These are phyloP conservation scores for Ligdia adustata DNA, from an alignment of 2,888 invertebrate species.

Conservation along the genomic window DNA sequence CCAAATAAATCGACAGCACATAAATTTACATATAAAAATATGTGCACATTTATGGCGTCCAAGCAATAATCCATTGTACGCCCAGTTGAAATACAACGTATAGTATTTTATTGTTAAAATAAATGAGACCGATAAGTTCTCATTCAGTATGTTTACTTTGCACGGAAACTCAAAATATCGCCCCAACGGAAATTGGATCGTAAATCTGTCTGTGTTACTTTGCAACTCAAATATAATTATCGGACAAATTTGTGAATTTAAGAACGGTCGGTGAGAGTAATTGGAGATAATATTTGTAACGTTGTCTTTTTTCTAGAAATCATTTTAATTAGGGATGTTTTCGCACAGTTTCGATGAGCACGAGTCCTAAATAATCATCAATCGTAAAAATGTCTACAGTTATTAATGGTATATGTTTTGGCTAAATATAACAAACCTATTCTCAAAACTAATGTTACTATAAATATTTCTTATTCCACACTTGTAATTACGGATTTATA, in stretches of 20 bases:
- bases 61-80: conserved; percentile 19
- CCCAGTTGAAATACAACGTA: conserved; percentile 20
- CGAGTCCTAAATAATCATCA: too few relatives aligned
- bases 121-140: conserved; percentile 49
- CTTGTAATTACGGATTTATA: too few relatives aligned
- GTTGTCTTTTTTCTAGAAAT: too few relatives aligned
- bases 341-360: too few relatives aligned
- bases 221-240: conserved; percentile 52
- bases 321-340: too few relatives aligned
- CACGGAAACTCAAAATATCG: conserved; percentile 31
- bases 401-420: too few relatives aligned
- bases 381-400: too few relatives aligned
- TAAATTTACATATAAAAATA: conserved; percentile 4
- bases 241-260: conserved; percentile 40
- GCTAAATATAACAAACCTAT: too few relatives aligned
- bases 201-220: conserved; percentile 55
- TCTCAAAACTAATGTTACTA: too few relatives aligned
- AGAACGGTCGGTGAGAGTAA: conserved; percentile 44
- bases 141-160: conserved; percentile 38
- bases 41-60: conserved; percentile 11
- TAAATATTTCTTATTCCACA: too few relatives aligned
- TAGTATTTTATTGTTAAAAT: conserved; percentile 43
- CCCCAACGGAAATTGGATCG: conserved; percentile 50
- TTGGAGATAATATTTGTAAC: conserved; percentile 32
- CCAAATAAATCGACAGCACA: conserved; percentile 6